A percentile compares a stretch with the other conserved stretches of the same genome.
Evolutionary conservation across 2,888 invertebrate species (phyloP).

Genomic region (Microdon myrmicae): DNA sequence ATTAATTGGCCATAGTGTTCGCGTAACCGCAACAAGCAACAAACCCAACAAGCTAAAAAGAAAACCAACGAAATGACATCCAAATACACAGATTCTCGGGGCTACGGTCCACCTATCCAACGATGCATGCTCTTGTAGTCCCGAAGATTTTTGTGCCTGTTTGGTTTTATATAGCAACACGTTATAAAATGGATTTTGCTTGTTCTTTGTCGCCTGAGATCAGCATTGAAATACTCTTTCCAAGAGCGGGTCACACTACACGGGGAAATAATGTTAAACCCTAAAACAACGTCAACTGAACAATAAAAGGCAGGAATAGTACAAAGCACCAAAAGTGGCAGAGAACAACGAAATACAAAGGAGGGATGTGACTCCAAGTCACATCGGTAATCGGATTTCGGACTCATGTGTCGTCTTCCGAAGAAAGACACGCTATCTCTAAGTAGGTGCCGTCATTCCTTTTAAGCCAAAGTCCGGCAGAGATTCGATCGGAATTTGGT

Average conservation of each 20-base stretch:
- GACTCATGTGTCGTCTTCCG: slow-evolving; percentile 18
- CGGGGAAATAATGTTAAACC: slow-evolving; percentile 38
- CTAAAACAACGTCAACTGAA: slow-evolving; percentile 31
- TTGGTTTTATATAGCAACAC: slow-evolving; percentile 21
- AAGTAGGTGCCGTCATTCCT: slow-evolving; percentile 7
- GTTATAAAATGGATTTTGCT: slow-evolving; percentile 50
- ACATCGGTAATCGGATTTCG: slow-evolving; percentile 46
- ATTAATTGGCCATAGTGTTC: slow-evolving; percentile 53
- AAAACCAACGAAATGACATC: slow-evolving; percentile 2
- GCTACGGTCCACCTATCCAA: no score
- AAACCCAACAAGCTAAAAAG: not conserved
- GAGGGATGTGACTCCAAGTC: not conserved
- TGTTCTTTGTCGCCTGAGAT: slow-evolving; percentile 47
- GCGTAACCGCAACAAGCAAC: slow-evolving; percentile 22
- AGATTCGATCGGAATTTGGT: no score
- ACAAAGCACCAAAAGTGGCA: not conserved
- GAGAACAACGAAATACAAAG: no score
- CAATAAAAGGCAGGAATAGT: slow-evolving; percentile 12
- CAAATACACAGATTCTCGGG: slow-evolving; percentile 26
- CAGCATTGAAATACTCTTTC: slow-evolving; percentile 8
- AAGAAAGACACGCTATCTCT: not conserved
- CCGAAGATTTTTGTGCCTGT: not conserved
- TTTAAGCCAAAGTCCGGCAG: slow-evolving; percentile 7
- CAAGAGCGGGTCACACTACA: slow-evolving; percentile 30
- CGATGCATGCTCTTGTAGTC: not conserved